These are phyloP conservation scores for Drosophila anomalipes DNA, from an alignment of 2,888 invertebrate genomes.

Conservation along the genomic window DNA sequence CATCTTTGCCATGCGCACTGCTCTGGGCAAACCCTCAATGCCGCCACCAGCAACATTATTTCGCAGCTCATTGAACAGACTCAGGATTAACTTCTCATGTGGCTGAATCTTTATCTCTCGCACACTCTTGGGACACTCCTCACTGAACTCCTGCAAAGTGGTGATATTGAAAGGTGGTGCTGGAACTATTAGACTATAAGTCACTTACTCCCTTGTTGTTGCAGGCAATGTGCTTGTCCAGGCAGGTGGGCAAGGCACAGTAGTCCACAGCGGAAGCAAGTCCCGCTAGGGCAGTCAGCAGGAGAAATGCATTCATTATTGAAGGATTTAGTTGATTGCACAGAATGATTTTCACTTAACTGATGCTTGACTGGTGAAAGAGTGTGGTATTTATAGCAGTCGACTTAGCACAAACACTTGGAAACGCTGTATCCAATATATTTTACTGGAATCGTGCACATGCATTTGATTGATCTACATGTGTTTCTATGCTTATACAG, in stretches of 20 bases:
- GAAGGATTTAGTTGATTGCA: neutral
- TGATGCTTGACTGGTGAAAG: slow-evolving; percentile 5
- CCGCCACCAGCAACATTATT: slow-evolving; percentile 56
- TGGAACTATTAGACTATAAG: too few species aligned
- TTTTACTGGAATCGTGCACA: neutral
- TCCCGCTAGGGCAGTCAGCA: slow-evolving; percentile 10
- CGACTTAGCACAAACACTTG: neutral
- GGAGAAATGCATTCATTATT: slow-evolving; percentile 20
- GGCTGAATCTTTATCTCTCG: slow-evolving; percentile 36
- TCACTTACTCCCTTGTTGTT: slow-evolving; percentile 67
- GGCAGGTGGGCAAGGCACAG: slow-evolving; percentile 61
- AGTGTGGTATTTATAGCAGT: slow-evolving; percentile 23
- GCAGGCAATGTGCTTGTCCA: slow-evolving; percentile 67
- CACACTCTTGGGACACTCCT: slow-evolving; percentile 53
- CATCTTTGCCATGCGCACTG: slow-evolving; percentile 69
- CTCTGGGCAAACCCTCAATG: slow-evolving; percentile 54
- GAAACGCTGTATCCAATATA: neutral
- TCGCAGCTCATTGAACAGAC: slow-evolving; percentile 57
- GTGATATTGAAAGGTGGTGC: too few species aligned
- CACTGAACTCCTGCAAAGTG: slow-evolving; percentile 47
- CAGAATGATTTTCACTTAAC: slow-evolving; percentile 8
- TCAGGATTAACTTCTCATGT: slow-evolving; percentile 53
- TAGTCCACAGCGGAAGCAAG: slow-evolving; percentile 47
- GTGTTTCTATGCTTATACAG: neutral
- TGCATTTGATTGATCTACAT: neutral